These are phyloP conservation scores for Rhimphoctona megacephalus DNA, from an alignment of 2,888 invertebrate genomes.

Conservation along the genomic window DNA sequence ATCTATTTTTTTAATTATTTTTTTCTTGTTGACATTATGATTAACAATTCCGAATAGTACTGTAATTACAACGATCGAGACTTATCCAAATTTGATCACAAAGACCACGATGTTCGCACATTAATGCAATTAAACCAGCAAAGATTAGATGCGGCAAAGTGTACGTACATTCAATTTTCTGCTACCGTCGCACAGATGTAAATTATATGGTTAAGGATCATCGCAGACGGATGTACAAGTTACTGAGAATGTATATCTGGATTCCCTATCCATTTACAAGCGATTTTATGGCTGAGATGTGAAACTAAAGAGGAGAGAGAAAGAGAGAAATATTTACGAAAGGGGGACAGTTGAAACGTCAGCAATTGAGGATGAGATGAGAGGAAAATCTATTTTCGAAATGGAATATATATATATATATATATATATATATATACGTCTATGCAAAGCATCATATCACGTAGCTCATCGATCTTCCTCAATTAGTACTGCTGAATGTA, in stretches of 20 bases:
- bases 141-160: background rate
- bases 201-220: constrained; percentile 19
- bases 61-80: background rate
- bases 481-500: constrained; percentile 72
- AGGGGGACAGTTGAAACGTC: background rate
- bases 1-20: background rate
- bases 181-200: background rate
- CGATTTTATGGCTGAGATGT: constrained; percentile 7
- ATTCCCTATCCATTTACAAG: constrained; percentile 8
- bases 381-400: constrained; percentile 60
- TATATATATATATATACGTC: background rate
- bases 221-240: constrained; percentile 13
- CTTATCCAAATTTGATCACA: background rate
- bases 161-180: background rate
- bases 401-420: constrained; percentile 5
- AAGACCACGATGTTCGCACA: constrained; percentile 5
- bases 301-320: background rate
- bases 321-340: background rate
- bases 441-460: constrained; percentile 46
- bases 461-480: constrained; percentile 73
- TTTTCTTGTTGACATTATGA: background rate
- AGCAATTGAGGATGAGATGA: constrained; percentile 32
- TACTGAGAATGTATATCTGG: constrained; percentile 27
- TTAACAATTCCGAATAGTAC: background rate
- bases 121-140: background rate